phyloP scores from a whole-genome alignment of 2,888 invertebrate genomes.

The Cheiracanthium punctorium region DNA sequence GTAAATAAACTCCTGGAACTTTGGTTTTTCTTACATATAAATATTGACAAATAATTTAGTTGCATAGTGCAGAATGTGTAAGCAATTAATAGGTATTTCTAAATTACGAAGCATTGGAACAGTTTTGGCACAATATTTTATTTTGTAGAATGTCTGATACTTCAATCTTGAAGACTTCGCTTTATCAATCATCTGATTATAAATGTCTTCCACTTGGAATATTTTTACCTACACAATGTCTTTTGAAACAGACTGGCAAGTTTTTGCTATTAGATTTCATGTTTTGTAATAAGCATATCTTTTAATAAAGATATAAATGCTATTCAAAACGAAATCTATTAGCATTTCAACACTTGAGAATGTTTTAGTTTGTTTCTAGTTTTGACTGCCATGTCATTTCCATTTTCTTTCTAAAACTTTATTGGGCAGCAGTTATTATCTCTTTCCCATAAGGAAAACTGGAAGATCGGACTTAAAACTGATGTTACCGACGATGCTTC shows the following conservation, averaged over 20 bases:
- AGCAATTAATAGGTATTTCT: background rate
- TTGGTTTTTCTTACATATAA: background rate
- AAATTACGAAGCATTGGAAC: background rate
- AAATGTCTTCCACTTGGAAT: too few relatives aligned
- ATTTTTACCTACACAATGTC: too few relatives aligned
- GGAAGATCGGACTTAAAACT: background rate
- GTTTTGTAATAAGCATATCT: background rate
- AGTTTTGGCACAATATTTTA: slow-evolving; percentile 7
- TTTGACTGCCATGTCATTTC: too few relatives aligned
- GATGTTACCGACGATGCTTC: background rate
- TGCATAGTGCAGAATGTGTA: slow-evolving; percentile 3
- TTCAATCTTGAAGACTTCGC: too few relatives aligned
- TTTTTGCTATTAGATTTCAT: background rate
- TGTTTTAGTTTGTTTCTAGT: too few relatives aligned
- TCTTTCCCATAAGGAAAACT: background rate
- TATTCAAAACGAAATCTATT: background rate
- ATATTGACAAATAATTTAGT: background rate
- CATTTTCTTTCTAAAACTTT: background rate
- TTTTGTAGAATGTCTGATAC: too few relatives aligned
- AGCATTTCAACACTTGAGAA: too few relatives aligned
- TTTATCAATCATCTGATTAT: too few relatives aligned
- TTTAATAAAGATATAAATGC: background rate
- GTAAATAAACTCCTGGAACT: background rate
- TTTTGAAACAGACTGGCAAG: background rate
- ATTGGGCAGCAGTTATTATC: background rate